Percentiles rank a stretch among this genome's conserved stretches.
Evolutionary conservation across 2,113 vertebrate species (phyloP).

Genomic region (Nanorana parkeri): DNA sequence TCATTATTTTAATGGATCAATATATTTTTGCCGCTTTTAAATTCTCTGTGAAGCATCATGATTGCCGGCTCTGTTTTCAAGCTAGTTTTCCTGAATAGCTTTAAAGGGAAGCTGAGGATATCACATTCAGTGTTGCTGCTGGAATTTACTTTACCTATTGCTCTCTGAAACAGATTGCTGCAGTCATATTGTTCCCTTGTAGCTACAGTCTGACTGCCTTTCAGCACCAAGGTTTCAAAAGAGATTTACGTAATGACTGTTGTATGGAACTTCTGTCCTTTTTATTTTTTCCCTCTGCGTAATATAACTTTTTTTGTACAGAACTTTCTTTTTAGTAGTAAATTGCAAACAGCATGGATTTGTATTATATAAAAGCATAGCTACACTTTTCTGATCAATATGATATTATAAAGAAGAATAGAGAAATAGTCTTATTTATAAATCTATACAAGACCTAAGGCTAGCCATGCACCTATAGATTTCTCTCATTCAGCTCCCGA

Average conservation of each 20-base stretch:
- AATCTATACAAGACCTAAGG: too few relatives aligned
- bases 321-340: too few relatives aligned
- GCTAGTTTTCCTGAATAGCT: slow-evolving; percentile 13
- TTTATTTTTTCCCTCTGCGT: background rate
- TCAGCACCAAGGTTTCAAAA: background rate
- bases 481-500: too few relatives aligned
- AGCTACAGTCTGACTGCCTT: background rate
- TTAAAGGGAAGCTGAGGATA: slow-evolving; percentile 19
- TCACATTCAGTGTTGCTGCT: slow-evolving; percentile 4
- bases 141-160: slow-evolving; percentile 1
- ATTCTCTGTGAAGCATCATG: slow-evolving; percentile 12
- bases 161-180: slow-evolving; percentile 12
- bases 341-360: too few relatives aligned
- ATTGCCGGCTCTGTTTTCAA: slow-evolving; percentile 3
- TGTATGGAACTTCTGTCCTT: background rate
- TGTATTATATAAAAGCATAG: too few relatives aligned
- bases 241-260: background rate
- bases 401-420: too few relatives aligned
- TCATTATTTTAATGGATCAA: slow-evolving; percentile 41
- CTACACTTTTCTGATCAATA: too few relatives aligned
- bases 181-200: slow-evolving; percentile 9
- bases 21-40: slow-evolving; percentile 27
- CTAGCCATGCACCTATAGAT: too few relatives aligned
- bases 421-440: too few relatives aligned
- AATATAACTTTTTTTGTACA: background rate